Conservation (phyloP, 2,888 invertebrate genomes). For the Megamerina dolium region DNA sequence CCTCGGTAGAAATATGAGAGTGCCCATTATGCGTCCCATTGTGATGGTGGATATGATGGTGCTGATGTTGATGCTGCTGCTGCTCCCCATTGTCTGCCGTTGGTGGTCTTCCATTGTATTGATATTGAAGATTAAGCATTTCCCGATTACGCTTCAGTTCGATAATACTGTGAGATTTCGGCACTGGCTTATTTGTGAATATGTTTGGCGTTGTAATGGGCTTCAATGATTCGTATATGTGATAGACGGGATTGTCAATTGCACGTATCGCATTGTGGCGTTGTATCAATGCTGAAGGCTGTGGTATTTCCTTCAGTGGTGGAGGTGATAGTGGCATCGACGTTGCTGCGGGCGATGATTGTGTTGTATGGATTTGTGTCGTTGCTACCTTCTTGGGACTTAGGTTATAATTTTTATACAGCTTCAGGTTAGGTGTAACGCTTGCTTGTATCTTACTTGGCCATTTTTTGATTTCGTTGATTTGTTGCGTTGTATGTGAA, state of each 20-base stretch:
- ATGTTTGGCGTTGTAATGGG: conserved; percentile 37
- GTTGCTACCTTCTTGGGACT: conserved; percentile 16
- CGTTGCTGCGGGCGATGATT: conserved; percentile 13
- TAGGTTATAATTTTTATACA: conserved; percentile 13
- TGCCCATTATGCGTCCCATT: conserved; percentile 14
- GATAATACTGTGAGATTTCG: conserved; percentile 39
- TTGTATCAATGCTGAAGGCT: no score
- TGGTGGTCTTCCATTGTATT: background rate
- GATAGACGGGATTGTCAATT: conserved; percentile 72
- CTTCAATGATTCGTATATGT: conserved; percentile 67
- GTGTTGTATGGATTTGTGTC: conserved; percentile 10
- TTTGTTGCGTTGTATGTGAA: conserved; percentile 1
- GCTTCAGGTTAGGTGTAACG: conserved; percentile 9
- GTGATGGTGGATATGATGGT: conserved; percentile 11
- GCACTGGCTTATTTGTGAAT: conserved; percentile 37
- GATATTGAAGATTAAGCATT: background rate
- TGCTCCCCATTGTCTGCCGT: background rate
- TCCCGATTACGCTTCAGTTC: conserved; percentile 35
- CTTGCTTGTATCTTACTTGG: conserved; percentile 5
- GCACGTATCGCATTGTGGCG: conserved; percentile 21
- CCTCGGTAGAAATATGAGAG: conserved; percentile 23
- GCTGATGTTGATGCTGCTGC: background rate
- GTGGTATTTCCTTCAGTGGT: conserved; percentile 32
- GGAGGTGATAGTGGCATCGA: conserved; percentile 17
- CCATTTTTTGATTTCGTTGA: conserved; percentile 8